phyloP scores from a whole-genome alignment of 2,113 vertebrate species.

The Chionis minor region DNA sequence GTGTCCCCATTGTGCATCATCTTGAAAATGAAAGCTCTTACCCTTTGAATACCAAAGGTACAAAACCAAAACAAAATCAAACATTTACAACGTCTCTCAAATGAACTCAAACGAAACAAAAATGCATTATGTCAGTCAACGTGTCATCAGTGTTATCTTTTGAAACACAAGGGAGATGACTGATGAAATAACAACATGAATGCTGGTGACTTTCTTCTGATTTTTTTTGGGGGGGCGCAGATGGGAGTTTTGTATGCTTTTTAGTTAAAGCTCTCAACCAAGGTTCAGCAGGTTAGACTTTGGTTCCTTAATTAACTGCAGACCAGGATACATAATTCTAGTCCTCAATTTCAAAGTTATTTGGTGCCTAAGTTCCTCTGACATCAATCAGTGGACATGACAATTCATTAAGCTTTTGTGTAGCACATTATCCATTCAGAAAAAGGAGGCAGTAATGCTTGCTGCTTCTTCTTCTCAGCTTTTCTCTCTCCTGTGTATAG shows the following conservation, averaged over 20 bases:
- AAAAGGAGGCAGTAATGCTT: neutral
- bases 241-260: neutral
- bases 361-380: neutral
- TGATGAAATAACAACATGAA: neutral
- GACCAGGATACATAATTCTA: neutral
- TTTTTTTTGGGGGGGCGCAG: rapidly evolving
- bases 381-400: neutral
- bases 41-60: neutral
- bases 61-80: neutral
- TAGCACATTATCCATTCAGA: neutral
- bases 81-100: neutral
- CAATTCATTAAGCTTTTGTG: neutral
- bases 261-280: neutral
- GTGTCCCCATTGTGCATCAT: neutral
- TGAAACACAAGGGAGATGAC: neutral
- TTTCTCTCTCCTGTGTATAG: neutral
- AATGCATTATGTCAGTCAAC: neutral
- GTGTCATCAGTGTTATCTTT: neutral
- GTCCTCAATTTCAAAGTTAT: neutral
- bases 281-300: neutral
- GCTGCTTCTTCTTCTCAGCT: neutral
- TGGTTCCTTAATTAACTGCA: neutral
- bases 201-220: neutral
- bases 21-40: neutral
- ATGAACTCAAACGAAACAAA: neutral